These are phyloP conservation scores for Clarias batrachus DNA, from an alignment of 2,113 vertebrate species.

Conservation along the genomic window DNA sequence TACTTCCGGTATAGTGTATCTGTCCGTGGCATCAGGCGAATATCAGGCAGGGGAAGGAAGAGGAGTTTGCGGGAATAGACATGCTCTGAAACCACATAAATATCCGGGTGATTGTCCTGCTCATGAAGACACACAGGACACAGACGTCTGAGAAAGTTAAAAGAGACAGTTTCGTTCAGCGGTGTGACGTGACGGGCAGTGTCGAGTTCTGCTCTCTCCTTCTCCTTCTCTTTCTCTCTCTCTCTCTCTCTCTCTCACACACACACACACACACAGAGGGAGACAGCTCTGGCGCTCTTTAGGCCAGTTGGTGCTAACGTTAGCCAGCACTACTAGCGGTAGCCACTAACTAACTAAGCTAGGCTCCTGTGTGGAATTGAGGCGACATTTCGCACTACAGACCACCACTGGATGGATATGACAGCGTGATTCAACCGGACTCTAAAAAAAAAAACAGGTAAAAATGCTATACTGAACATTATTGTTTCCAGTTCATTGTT, in stretches of 20 bases:
- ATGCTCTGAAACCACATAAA: conserved; percentile 4
- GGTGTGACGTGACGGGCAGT: conserved; percentile 44
- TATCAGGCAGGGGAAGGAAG: conserved; percentile 12
- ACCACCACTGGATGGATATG: conserved; percentile 4
- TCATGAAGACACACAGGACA: not conserved
- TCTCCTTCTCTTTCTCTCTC: not conserved
- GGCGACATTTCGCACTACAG: not conserved
- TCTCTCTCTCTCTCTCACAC: conserved; percentile 7
- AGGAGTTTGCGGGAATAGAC: not conserved
- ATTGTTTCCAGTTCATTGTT: not conserved
- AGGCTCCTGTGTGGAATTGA: not conserved
- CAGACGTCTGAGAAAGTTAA: not conserved
- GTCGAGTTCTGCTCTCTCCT: conserved; percentile 47
- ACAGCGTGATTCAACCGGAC: not conserved
- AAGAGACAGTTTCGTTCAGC: conserved; percentile 2
- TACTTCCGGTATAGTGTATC: conserved; percentile 33
- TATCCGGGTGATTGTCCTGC: not conserved
- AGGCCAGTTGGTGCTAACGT: conserved; percentile 15
- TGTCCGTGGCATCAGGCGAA: not conserved
- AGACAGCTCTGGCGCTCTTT: not conserved
- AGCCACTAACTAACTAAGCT: conserved; percentile 7
- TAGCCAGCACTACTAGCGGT: not conserved
- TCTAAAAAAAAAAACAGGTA: not conserved
- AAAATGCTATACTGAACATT: not conserved
- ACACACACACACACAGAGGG: not conserved